Base-by-base conservation (phyloP, 2,888 invertebrate species). In the Mythimna lalbum region DNA sequence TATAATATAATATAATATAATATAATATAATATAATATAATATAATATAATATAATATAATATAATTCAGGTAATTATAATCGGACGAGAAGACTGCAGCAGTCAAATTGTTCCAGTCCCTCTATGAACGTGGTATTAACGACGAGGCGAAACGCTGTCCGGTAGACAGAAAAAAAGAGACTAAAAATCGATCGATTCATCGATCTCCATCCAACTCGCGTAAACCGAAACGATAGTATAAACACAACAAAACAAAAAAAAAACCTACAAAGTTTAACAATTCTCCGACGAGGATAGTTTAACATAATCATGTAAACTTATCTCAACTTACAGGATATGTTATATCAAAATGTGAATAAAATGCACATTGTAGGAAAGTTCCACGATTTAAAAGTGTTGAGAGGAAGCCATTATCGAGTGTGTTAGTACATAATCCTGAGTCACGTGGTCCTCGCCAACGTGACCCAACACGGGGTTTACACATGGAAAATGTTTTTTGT, bases 391-490 rank as follows among this genome's bases (percentile, higher is more conserved):
- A 81, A 78, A 88, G 78, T 81, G 81, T 43, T 60, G 77, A 86
- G 87, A 89, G 91, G 91, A 91, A 89, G 82, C 80, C 69, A 86
- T 88, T 88, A 90, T 90, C 89, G 74, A 69, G 27, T 43, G 27
- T 72, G 62, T 27, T 60, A 53, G 76, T 80, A 84, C 61, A 82
- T 85, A 85, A 85, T 86, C 85, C 87, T 87, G 86, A 84, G 77
- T 90, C 90, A 89, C 89, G 89, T 89, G 86, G 82, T 63, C 47
- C 12, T 0, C 14, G 14, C 19, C 64, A 87, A 89, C 89, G 90
- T 91, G 91, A 89, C 86, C 52, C 4, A 56, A 19, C 62, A 56
- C 60, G 63, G 36, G 62, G 55, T 60, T n/a, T 57, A 50, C 63
- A 72, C 67, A 69, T 77, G 68, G 36, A 61, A 69, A 60, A 61